These are phyloP conservation scores for Eupithecia exiguata DNA, from an alignment of 2,888 invertebrate species.

Conservation along the genomic window DNA sequence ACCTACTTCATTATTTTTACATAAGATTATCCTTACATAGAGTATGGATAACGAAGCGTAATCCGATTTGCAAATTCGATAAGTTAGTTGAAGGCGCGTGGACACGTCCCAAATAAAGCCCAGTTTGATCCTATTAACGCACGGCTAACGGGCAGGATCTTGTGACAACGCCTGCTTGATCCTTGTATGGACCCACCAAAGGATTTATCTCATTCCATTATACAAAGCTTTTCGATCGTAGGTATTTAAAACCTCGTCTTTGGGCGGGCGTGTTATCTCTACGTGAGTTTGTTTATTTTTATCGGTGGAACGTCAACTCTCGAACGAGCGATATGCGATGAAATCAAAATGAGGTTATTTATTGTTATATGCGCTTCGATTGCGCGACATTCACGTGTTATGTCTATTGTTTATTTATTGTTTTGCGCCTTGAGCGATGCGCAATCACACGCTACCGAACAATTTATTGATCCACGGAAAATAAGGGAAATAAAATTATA, in stretches of 20 bases:
- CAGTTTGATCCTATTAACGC: conserved; percentile 82
- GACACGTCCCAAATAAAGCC: conserved; percentile 80
- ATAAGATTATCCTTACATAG: conserved; percentile 41
- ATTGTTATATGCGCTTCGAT: conserved; percentile 51
- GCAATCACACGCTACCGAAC: conserved; percentile 39
- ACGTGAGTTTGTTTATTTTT: conserved; percentile 56
- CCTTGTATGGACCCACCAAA: conserved; percentile 61
- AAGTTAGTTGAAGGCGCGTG: conserved; percentile 82
- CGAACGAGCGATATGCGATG: conserved; percentile 48
- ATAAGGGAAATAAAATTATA: conserved; percentile 8
- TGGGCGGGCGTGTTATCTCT: conserved; percentile 50
- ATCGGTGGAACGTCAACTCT: conserved; percentile 44
- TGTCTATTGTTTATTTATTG: conserved; percentile 55
- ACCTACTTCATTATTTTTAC: conserved; percentile 40
- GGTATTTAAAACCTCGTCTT: conserved; percentile 44
- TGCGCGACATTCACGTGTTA: conserved; percentile 49
- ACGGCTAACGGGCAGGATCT: conserved; percentile 78
- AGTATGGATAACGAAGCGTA: conserved; percentile 78
- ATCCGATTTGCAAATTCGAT: conserved; percentile 83
- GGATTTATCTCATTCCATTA: conserved; percentile 55
- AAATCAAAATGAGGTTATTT: conserved; percentile 57
- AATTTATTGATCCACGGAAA: conserved; percentile 27
- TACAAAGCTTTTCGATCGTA: conserved; percentile 47
- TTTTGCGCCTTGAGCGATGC: conserved; percentile 44
- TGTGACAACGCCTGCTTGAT: conserved; percentile 69